Evolutionary conservation across 2,113 vertebrate species (phyloP).

Genomic region (Ahaetulla prasina): DNA sequence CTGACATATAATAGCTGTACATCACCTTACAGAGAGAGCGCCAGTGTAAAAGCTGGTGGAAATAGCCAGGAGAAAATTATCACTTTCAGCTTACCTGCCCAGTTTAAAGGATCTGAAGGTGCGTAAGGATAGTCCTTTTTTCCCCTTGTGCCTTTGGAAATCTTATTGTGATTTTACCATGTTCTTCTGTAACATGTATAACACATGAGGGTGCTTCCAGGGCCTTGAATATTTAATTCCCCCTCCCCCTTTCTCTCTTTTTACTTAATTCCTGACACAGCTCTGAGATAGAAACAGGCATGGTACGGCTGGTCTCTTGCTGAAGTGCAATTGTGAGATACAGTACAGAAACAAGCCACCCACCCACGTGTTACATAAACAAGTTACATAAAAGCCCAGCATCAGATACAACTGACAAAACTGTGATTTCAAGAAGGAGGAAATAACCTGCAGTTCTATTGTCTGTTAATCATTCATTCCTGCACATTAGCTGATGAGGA

Average conservation of each 20-base stretch:
- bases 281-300: not conserved
- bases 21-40: not conserved
- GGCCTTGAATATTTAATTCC: no score
- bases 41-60: no score
- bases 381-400: conserved; percentile 22
- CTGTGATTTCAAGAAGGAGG: not conserved
- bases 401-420: not conserved
- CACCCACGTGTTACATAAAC: conserved; percentile 19
- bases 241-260: no score
- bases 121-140: not conserved
- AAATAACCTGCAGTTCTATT: not conserved
- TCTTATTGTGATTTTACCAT: not conserved
- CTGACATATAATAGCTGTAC: not conserved
- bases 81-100: not conserved
- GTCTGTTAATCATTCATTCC: not conserved
- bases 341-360: conserved; percentile 8
- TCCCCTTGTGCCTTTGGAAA: not conserved
- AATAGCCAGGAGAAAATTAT: not conserved
- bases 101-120: not conserved
- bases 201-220: not conserved
- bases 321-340: conserved; percentile 5
- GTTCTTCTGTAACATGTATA: not conserved
- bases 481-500: not conserved
- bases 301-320: not conserved
- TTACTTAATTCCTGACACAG: not conserved